These are phyloP conservation scores for Lamellibrachia satsuma DNA, from an alignment of 2,888 invertebrate species.

Conservation along the genomic window DNA sequence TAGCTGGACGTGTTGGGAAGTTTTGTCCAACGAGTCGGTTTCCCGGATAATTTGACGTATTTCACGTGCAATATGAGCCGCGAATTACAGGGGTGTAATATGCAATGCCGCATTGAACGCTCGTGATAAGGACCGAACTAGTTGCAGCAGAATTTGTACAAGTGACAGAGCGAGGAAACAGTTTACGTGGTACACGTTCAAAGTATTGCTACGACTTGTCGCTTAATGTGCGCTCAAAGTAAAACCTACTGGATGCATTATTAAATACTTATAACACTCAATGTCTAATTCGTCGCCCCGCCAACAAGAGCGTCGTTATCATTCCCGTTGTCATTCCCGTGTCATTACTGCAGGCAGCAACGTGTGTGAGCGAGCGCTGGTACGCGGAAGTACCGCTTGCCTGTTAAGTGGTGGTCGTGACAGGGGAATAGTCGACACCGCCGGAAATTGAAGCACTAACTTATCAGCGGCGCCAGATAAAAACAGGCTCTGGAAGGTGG, in stretches of 20 bases:
- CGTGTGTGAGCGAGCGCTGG: not conserved
- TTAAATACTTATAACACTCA: not conserved
- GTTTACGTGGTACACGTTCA: not conserved
- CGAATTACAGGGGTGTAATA: no score
- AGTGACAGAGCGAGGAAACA: not conserved
- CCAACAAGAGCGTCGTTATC: not conserved
- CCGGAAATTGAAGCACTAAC: not conserved
- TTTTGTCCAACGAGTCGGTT: not conserved
- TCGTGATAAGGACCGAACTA: no score
- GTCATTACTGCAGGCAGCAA: not conserved
- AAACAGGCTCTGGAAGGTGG: not conserved
- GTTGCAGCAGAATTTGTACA: no score
- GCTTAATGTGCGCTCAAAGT: not conserved
- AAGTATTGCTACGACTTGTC: not conserved
- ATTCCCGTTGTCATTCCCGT: not conserved
- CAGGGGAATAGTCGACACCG: not conserved
- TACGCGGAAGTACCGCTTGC: not conserved
- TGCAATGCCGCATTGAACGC: no score
- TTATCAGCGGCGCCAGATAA: not conserved
- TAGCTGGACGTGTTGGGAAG: not conserved
- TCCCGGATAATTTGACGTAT: not conserved
- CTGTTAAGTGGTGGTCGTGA: not conserved
- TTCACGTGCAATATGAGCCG: no score
- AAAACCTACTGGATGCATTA: not conserved
- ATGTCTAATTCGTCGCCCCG: not conserved